Conservation (phyloP, 1,140 invertebrate genomes). For the Notospermus geniculatus region DNA sequence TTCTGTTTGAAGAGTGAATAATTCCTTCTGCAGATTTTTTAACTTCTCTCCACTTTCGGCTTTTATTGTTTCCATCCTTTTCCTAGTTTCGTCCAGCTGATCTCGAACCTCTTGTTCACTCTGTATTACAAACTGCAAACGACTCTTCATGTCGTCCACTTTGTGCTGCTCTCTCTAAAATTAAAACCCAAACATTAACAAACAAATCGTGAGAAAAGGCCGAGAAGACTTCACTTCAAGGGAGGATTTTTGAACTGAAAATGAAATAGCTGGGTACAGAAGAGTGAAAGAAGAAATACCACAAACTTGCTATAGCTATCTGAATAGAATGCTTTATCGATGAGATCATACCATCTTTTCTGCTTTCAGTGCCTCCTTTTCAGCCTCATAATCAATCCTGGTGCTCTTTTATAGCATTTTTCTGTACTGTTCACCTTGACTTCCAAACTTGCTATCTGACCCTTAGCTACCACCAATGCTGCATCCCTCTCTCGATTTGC, state of each 20-base stretch:
- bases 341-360: constrained; percentile 24
- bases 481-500: constrained; percentile 25
- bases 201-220: background rate
- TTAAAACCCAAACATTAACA: constrained; percentile 4
- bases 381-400: constrained; percentile 36
- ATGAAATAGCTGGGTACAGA: too few relatives aligned
- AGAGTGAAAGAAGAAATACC: too few relatives aligned
- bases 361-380: constrained; percentile 21
- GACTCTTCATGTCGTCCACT: constrained; percentile 21
- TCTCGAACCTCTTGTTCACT: constrained; percentile 24
- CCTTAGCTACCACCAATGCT: constrained; percentile 31
- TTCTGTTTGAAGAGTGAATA: constrained; percentile 26
- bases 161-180: constrained; percentile 27
- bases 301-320: too few relatives aligned
- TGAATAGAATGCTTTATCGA: too few relatives aligned
- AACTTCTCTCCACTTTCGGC: constrained; percentile 26
- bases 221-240: background rate
- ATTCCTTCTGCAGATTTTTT: constrained; percentile 27
- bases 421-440: constrained; percentile 21
- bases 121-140: constrained; percentile 22
- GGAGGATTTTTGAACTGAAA: background rate
- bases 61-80: constrained; percentile 21
- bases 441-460: constrained; percentile 29
- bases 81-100: constrained; percentile 24
- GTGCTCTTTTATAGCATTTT: constrained; percentile 31